Percentiles rank a stretch among this genome's conserved stretches.
These are phyloP conservation scores for Delia radicum DNA, from an alignment of 1,140 invertebrate species.

Conservation along the genomic window DNA sequence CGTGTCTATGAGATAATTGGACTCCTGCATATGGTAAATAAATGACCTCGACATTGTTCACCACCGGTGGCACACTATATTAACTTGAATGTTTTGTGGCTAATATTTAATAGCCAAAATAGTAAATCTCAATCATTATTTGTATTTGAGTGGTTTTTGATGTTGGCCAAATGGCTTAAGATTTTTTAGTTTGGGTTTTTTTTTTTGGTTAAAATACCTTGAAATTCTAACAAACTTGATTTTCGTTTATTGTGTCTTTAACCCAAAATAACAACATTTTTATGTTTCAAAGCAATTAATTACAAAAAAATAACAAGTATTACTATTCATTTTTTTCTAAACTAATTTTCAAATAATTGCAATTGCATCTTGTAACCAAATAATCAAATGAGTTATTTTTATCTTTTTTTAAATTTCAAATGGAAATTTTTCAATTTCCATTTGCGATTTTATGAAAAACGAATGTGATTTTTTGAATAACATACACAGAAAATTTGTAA, in stretches of 20 bases:
- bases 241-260: neutral
- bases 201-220: neutral
- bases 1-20: neutral
- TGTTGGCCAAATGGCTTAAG: too few relatives aligned
- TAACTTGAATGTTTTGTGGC: neutral
- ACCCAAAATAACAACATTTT: neutral
- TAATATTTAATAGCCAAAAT: neutral
- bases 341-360: too few relatives aligned
- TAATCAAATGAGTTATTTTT: too few relatives aligned
- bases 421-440: too few relatives aligned
- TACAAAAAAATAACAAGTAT: too few relatives aligned
- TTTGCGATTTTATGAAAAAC: too few relatives aligned
- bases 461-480: too few relatives aligned
- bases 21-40: neutral
- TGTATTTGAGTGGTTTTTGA: too few relatives aligned
- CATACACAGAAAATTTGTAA: too few relatives aligned
- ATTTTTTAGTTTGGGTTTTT: neutral
- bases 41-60: neutral
- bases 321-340: too few relatives aligned
- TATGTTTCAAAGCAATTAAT: neutral
- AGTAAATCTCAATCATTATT: neutral
- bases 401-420: too few relatives aligned
- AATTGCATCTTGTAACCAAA: too few relatives aligned
- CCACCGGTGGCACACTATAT: neutral
- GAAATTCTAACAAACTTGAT: neutral